Conservation (phyloP, 2,113 vertebrate species). For the Prietella phreatophila region DNA sequence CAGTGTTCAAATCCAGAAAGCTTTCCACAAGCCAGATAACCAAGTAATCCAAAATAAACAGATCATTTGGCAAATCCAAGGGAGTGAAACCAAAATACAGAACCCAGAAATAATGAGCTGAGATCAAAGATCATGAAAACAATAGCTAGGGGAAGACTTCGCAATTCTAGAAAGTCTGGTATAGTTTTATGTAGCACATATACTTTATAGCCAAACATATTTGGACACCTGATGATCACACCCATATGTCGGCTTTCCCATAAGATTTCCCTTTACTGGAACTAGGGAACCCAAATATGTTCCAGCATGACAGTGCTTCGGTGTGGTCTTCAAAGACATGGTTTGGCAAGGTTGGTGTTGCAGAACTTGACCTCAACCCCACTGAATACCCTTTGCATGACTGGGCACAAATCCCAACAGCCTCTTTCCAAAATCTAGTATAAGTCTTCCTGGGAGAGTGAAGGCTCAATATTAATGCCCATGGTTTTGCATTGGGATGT, state of each 20-base stretch:
- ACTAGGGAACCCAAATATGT: not conserved
- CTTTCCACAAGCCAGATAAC: not conserved
- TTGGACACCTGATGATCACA: not conserved
- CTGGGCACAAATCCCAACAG: not conserved
- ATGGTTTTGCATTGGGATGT: not conserved
- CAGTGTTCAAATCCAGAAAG: not conserved
- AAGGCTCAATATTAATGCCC: not conserved
- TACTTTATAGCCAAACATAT: not conserved
- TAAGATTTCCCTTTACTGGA: not conserved
- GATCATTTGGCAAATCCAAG: not conserved
- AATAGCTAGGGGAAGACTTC: not conserved
- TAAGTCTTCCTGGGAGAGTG: not conserved
- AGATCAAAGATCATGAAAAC: not conserved
- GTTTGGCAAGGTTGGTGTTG: too few relatives aligned
- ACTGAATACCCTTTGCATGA: too few relatives aligned
- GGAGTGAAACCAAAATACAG: not conserved
- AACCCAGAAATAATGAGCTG: not conserved
- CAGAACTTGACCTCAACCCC: too few relatives aligned
- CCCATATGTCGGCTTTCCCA: not conserved
- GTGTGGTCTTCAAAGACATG: too few relatives aligned
- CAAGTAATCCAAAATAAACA: not conserved
- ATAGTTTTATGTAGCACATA: not conserved
- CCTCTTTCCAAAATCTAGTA: not conserved
- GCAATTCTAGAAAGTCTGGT: not conserved
- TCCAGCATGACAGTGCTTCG: not conserved